Base-by-base conservation (phyloP, 2,797 vertebrate species). In the Siniperca scherzeri region DNA sequence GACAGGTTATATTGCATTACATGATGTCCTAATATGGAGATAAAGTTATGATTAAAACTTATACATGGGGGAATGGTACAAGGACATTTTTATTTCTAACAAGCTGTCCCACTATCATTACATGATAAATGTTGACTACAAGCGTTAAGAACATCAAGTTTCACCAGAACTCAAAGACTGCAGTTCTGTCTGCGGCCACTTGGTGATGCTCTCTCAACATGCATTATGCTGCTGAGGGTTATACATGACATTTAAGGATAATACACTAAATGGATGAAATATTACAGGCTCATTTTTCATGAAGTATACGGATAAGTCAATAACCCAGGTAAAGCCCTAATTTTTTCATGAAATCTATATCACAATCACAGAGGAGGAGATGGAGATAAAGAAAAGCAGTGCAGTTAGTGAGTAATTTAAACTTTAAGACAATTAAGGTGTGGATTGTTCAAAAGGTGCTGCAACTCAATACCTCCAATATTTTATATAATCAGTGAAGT, bases 161-260 rank as follows among this genome's bases (percentile, higher is more conserved):
- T 70, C 25, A 48, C 19, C 55, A 33, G 59, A 74, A 57, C 2
- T 27, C 14, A 0, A 27, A 36, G 36, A 3, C 17, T 27, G 83
- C 86, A 88, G 76, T 85, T 80, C 82, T 9, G 1, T 22, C 53
- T 74, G 72, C 65, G 25, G 84, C 89, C 91, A 93, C 91, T 88
- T 87, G 91, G 90, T 87, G 91, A 70, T 74, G 93, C 90, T 94
- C 86, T 89, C 22, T 84, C 78, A 85, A 81, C 91, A 88, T 50
- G 72, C 48, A 77, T 57, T 0, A 17, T 16, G 7, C 66, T 16
- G 22, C 60, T 5, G 46, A 12, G 21, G 40, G 0, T 61, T 57
- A 1, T 21, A 4, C 19, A 10, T 44, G 42, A 36, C 67, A 77
- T 81, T 67, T n/a, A 48, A 6, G 64, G 36, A 48, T 21, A 30